These are phyloP conservation scores for Coendou prehensilis DNA, from an alignment of 2,797 vertebrate genomes.

Conservation along the genomic window DNA sequence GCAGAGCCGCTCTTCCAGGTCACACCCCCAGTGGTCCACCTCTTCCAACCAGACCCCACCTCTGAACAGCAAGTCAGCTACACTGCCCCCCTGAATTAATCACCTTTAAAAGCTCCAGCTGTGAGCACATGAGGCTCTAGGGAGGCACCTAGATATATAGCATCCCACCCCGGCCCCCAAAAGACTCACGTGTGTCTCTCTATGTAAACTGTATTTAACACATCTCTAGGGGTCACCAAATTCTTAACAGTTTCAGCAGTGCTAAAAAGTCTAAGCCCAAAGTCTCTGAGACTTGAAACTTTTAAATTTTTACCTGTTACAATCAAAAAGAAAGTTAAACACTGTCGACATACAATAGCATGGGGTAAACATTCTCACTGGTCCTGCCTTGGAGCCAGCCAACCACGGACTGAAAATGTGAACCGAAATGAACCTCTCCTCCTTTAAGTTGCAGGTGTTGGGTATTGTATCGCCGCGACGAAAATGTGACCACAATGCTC, in stretches of 20 bases:
- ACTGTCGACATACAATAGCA: background rate
- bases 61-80: background rate
- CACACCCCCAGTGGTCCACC: background rate
- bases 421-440: background rate
- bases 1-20: background rate
- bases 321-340: background rate
- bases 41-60: background rate
- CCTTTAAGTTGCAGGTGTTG: background rate
- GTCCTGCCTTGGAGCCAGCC: background rate
- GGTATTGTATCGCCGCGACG: background rate
- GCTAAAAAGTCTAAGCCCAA: background rate
- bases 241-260: background rate
- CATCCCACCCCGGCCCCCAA: background rate
- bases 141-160: background rate
- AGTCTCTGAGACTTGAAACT: background rate
- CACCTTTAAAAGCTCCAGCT: background rate
- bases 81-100: background rate
- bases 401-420: background rate
- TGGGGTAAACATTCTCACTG: background rate
- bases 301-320: background rate
- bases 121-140: background rate
- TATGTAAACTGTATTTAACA: background rate
- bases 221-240: background rate
- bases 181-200: background rate
- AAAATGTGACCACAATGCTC: background rate